Base-by-base conservation (phyloP, 2,888 invertebrate species). In the Agelastica alni region DNA sequence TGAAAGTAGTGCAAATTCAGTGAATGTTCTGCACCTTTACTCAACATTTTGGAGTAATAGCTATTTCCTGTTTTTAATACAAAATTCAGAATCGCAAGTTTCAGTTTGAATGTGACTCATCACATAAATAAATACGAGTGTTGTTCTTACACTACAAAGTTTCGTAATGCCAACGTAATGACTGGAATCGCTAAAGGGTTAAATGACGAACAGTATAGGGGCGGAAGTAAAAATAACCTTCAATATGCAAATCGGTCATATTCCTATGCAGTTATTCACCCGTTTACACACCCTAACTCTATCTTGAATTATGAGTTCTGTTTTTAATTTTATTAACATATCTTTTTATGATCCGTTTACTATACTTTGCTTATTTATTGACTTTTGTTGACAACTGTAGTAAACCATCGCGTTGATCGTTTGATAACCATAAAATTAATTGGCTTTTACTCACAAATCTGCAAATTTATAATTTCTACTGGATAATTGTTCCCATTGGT, bases 181-280 rank as follows among this genome's bases (percentile, higher is more conserved):
- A 72, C 69, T 47, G 47, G 51, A 46, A 47, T 43, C 51, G 57
- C 65, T 68, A 73, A 74, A 74, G 74, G 74, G 74, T 75, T 74
- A 72, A 66, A 72, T 71, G 71, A 72, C 73, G 69, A 70, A 74
- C 70, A 70, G 63, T 71, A 75, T 75, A 74, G 74, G 75, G 75
- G 75, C 74, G 73, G 74, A 74, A 74, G 72, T 71, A 70, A 70
- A 70, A 73, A 74, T 74, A 73, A 73, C 70, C 72, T 74, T 70
- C 72, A 70, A 72, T 75, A 75, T 75, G 75, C 74, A 75, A 75
- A 75, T 75, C 36, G 32, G 18, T 39, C 18, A 10, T 18, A 39
- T 18, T 39, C 37, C 17, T 69, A 68, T 66, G 69, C 70, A 72
- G 73, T 75, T 74, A 73, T 73, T 74, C 73, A 73, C 71, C 70